Evolutionary conservation across 2,797 vertebrate species (phyloP), one percentile per base, ranked within the genome.

Genomic region (Sphenodon punctatus): DNA sequence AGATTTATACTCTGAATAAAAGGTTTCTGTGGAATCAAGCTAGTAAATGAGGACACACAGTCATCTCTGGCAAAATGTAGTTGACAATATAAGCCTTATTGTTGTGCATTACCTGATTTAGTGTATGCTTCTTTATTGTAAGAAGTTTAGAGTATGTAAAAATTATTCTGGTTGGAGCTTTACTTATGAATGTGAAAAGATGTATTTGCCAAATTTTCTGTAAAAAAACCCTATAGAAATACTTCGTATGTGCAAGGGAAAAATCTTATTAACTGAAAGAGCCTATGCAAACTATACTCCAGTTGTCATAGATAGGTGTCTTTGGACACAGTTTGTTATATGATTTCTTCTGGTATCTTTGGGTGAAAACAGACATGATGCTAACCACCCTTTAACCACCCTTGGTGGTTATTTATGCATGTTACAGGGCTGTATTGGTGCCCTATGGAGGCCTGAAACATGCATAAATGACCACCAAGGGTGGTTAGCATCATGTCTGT

Each of bases 191-290:
- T 80, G 10, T 69, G 46, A 85, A 83, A 85, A 46, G 82, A 53
- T 84, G 13, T 34, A 86, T 90, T 89, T 74, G 8, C 56, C 59
- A 46, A 84, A n/a, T 87, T 83, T 30, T 77, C 56, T 85, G 17
- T 77, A 78, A 85, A 80, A 38, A n/a, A n/a, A n/a, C 75, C 43
- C 59, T 82, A 72, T 46, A 64, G 59, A 65, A 75, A 32, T 32
- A 59, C 12, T 71, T 88, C 34, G 39, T 70, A 64, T 51, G 61
- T 67, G 49, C 67, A 12, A 38, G 27, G 19, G 55, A 11, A 79
- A 64, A 53, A 39, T 78, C 32, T 56, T 69, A n/a, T 4, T 19
- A 75, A 60, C 38, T 14, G 15, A 4, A 56, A 71, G 43, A 67
- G 78, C 7, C 36, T 13, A 41, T 78, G 82, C 68, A 86, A 76